Conservation (phyloP, 2,797 vertebrate species). For the Podargus strigoides region DNA sequence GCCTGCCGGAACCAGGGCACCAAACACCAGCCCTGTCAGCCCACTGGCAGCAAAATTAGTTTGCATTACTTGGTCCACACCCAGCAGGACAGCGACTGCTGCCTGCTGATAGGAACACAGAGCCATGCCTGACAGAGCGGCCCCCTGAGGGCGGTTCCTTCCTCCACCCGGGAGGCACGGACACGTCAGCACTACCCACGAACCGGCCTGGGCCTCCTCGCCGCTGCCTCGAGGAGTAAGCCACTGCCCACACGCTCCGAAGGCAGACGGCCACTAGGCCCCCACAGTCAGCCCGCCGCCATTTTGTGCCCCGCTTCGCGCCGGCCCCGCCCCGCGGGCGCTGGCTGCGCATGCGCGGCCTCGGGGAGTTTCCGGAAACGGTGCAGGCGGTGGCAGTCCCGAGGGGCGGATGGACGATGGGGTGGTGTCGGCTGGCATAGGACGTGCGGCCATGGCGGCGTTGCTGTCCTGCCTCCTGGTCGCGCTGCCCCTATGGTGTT, state of each 20-base stretch:
- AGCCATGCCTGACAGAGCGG: too few species aligned
- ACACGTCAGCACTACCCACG: too few species aligned
- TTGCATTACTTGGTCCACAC: too few species aligned
- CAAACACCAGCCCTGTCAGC: too few species aligned
- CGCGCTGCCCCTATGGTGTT: background rate
- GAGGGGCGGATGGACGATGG: background rate
- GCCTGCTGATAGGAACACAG: too few species aligned
- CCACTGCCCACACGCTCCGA: rapidly evolving
- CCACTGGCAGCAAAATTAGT: too few species aligned
- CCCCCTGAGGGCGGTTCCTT: background rate
- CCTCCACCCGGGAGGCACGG: background rate
- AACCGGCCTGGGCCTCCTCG: background rate
- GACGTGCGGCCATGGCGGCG: rapidly evolving
- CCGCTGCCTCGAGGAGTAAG: too few species aligned
- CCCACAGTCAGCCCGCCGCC: rapidly evolving
- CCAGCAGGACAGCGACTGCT: too few species aligned
- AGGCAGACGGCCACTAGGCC: rapidly evolving
- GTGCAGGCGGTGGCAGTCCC: rapidly evolving
- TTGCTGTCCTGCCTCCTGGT: background rate
- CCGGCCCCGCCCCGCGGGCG: too few species aligned
- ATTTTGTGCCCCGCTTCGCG: rapidly evolving
- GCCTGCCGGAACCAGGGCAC: too few species aligned
- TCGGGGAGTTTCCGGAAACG: background rate
- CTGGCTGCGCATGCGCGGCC: background rate
- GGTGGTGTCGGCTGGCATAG: rapidly evolving